Evolutionary conservation across 2,113 vertebrate species (phyloP).

Genomic region (Xyliphius kryptos): DNA sequence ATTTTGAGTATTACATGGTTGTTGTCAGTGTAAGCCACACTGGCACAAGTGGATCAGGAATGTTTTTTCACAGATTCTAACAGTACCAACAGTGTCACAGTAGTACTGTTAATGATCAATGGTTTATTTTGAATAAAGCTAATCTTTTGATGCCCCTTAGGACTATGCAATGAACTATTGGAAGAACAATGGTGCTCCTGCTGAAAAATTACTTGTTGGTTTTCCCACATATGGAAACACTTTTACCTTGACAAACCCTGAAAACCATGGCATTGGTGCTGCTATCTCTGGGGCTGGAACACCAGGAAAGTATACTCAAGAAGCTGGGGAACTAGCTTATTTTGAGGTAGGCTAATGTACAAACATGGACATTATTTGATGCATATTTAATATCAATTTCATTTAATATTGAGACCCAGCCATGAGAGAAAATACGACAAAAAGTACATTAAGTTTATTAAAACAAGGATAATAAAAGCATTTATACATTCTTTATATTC

Average conservation of each 20-base stretch:
- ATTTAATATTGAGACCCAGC: not conserved
- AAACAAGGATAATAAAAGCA: no score
- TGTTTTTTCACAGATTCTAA: no score
- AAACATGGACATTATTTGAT: not conserved
- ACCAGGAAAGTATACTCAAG: slow-evolving; percentile 56
- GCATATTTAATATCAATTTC: not conserved
- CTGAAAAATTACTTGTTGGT: slow-evolving; percentile 59
- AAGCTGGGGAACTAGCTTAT: slow-evolving; percentile 57
- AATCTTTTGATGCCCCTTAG: slow-evolving; percentile 43
- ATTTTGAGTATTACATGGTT: no score
- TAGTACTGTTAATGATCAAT: no score
- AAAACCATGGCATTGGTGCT: slow-evolving; percentile 46
- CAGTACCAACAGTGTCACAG: no score
- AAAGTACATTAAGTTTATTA: no score
- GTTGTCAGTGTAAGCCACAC: no score
- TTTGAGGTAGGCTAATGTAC: slow-evolving; percentile 53
- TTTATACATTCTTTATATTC: no score
- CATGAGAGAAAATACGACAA: no score
- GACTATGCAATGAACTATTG: slow-evolving; percentile 56
- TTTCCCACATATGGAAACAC: slow-evolving; percentile 54
- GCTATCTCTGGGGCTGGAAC: slow-evolving; percentile 47
- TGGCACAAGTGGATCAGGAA: no score
- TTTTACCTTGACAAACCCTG: slow-evolving; percentile 55
- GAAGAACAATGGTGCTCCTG: slow-evolving; percentile 51
- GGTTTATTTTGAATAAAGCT: no score